Evolutionary conservation across 2,113 vertebrate species (phyloP).

Genomic region (Hemiscyllium ocellatum): DNA sequence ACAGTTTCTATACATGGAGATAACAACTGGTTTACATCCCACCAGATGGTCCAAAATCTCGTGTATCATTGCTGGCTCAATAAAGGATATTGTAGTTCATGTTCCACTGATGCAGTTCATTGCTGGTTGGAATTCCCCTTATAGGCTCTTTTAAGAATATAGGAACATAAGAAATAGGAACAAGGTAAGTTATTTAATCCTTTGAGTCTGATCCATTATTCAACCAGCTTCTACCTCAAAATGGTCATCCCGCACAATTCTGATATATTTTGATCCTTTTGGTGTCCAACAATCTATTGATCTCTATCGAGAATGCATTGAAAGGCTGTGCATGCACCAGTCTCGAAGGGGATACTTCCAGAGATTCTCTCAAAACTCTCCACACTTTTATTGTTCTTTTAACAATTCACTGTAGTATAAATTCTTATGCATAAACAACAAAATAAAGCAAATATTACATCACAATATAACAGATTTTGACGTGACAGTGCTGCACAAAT

Average conservation of each 20-base stretch:
- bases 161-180: not conserved
- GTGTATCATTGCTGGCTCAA: not conserved
- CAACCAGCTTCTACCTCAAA: not conserved
- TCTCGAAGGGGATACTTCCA: not conserved
- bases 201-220: not conserved
- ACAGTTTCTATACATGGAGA: not conserved
- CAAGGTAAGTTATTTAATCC: not conserved
- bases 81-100: not conserved
- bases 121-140: not conserved
- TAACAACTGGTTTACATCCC: not conserved
- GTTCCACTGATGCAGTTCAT: not conserved
- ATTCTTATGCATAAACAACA: no score
- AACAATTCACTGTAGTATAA: no score
- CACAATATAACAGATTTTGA: no score
- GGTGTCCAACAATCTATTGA: not conserved
- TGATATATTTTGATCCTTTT: no score
- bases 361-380: not conserved
- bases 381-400: no score
- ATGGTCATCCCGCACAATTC: not conserved
- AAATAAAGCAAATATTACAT: no score
- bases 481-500: no score
- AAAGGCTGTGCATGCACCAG: not conserved
- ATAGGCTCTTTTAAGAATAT: not conserved
- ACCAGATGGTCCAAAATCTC: not conserved
- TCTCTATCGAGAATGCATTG: not conserved